Conservation (phyloP, 1,140 invertebrate species). For the Drosophila tristis region DNA sequence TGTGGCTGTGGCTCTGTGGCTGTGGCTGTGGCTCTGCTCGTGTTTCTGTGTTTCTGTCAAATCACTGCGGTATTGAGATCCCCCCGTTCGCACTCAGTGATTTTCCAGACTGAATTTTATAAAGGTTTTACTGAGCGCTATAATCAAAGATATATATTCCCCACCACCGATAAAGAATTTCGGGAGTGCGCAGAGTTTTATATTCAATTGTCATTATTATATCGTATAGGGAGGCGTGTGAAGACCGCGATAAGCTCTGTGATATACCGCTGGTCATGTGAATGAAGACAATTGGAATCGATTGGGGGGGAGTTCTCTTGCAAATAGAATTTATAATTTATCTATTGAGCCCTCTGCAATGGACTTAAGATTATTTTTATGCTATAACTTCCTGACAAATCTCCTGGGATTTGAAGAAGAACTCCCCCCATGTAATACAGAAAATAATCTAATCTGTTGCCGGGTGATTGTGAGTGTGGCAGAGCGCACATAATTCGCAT, state of each 20-base stretch:
- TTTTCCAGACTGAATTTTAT: constrained; percentile 67
- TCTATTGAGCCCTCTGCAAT: constrained; percentile 5
- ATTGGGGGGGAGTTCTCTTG: background rate
- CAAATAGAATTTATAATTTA: constrained; percentile 13
- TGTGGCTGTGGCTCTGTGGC: background rate
- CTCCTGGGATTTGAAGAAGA: background rate
- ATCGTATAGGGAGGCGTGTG: constrained; percentile 17
- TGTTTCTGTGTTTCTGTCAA: constrained; percentile 40
- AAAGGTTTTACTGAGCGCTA: constrained; percentile 48
- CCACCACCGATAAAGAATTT: constrained; percentile 58
- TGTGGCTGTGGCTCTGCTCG: background rate
- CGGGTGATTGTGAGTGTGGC: too few relatives aligned
- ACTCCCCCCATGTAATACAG: too few relatives aligned
- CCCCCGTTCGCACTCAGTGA: constrained; percentile 38
- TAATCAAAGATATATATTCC: constrained; percentile 51
- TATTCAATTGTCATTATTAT: constrained; percentile 44
- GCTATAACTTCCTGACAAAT: background rate
- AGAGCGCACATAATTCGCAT: constrained; percentile 12
- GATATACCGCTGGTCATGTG: constrained; percentile 49
- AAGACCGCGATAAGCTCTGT: constrained; percentile 23
- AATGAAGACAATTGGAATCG: constrained; percentile 22
- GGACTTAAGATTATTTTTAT: background rate
- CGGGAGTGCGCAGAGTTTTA: constrained; percentile 63
- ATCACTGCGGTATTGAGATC: constrained; percentile 42
- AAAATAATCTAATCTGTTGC: constrained; percentile 28